Base-by-base conservation (phyloP, 1,140 invertebrate species). In the Apocrypta bakeri region DNA sequence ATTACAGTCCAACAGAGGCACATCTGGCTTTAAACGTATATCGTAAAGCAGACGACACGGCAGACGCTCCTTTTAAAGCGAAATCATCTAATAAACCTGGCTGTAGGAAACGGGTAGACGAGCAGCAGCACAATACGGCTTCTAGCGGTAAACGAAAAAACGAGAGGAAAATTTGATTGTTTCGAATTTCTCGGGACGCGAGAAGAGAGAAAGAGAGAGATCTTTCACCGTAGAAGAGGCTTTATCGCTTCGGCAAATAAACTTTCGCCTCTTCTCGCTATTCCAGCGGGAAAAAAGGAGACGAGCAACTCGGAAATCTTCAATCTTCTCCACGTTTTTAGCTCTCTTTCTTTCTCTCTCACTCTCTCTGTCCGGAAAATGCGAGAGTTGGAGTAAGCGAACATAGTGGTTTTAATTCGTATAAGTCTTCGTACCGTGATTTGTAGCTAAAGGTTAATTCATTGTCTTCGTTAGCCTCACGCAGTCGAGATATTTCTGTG, bases 391-490 rank as follows among this genome's bases (percentile, higher is more conserved):
- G 37, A 40, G 17, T 61, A 63, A 73, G 71, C 24, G 69, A 71
- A 37, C n/a, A 24, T 40, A 77, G 69, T 61, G 61, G 73, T 85
- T 85, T 84, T 86, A 81, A 83, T 86, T 85, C 78, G 79, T 82
- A n/a, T 71, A 61, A 84, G 82, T 83, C 69, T 79, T 68, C 33
- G 80, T 83, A 81, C 61, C 76, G 83, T 87, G 83, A 87, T 87
- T 87, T 87, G 84, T 83, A 76, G 82, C 73, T 85, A 86, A 85
- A 73, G 66, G 84, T 87, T 87, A 87, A 87, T 87, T 87, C 86
- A 86, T 87, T 85, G 84, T 87, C 83, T 80, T 80, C 63, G 76
- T 64, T 85, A 48, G 48, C 69, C 71, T 76, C 75, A 1, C 56
- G 42, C n/a, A 75, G 42, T n/a, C 48, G 21, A 31, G 27, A 63